Evolutionary conservation across 2,888 invertebrate species (phyloP).

Genomic region (Bellardia pandia): DNA sequence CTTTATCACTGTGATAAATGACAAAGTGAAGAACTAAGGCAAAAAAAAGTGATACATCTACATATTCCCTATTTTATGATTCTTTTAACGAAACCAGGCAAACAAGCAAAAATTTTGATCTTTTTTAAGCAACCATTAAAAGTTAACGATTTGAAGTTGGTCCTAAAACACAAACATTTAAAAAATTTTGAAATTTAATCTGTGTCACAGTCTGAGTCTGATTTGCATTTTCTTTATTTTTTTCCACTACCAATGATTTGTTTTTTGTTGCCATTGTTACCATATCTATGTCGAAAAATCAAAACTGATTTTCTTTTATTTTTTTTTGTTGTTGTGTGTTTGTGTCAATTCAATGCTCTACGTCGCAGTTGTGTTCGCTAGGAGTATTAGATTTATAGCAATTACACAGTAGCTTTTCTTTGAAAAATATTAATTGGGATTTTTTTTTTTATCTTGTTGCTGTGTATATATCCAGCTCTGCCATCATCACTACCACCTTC

Average conservation of each 20-base stretch:
- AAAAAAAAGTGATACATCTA: background rate
- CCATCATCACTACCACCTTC: constrained; percentile 28
- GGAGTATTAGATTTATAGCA: constrained; percentile 62
- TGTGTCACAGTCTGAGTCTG: constrained; percentile 17
- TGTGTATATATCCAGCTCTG: constrained; percentile 34
- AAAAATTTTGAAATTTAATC: constrained; percentile 48
- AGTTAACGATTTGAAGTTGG: constrained; percentile 49
- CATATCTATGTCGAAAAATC: constrained; percentile 38
- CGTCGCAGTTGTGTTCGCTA: background rate
- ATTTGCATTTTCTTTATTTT: constrained; percentile 34
- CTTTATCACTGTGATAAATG: constrained; percentile 57
- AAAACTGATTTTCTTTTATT: constrained; percentile 56
- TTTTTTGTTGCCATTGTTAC: constrained; percentile 44
- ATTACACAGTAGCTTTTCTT: constrained; percentile 60
- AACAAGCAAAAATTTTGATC: constrained; percentile 1
- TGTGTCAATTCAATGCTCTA: constrained; percentile 2
- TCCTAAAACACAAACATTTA: constrained; percentile 22
- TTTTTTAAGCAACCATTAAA: constrained; percentile 50
- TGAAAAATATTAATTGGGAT: constrained; percentile 50
- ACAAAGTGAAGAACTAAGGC: constrained; percentile 4
- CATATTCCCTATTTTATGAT: background rate
- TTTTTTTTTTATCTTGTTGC: constrained; percentile 35
- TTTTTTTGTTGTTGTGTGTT: constrained; percentile 20
- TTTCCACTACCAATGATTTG: background rate
- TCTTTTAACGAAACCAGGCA: background rate